A percentile compares a stretch with the other conserved stretches of the same genome.
Evolutionary conservation across 2,888 invertebrate species (phyloP).

Genomic region (Acronicta leporina): DNA sequence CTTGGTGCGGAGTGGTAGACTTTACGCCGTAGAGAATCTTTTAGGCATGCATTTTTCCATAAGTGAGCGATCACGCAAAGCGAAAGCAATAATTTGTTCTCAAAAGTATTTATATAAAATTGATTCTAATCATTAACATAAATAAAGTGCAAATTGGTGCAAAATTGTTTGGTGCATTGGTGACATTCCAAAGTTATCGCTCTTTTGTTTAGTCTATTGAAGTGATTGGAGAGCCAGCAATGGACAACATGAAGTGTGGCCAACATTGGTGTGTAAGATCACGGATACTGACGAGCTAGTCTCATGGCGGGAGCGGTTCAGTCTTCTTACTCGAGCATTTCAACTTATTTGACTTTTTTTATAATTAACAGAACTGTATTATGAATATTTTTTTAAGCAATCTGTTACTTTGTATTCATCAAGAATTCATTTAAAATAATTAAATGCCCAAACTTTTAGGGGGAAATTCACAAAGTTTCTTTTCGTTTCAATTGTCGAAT

Average conservation of each 20-base stretch:
- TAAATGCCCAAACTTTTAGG: neutral
- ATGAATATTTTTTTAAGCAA: neutral
- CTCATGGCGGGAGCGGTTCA: conserved; percentile 37
- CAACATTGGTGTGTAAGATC: conserved; percentile 25
- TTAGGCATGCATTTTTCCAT: no score
- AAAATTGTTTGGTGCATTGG: conserved; percentile 17
- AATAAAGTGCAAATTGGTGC: conserved; percentile 16
- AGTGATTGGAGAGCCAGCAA: neutral
- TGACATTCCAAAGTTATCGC: conserved; percentile 7
- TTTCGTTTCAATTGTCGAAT: neutral
- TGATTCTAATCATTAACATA: neutral
- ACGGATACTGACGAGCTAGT: conserved; percentile 41
- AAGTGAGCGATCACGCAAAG: no score
- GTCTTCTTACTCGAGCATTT: conserved; percentile 37
- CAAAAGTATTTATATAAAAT: no score
- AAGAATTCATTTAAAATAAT: no score
- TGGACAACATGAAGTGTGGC: conserved; percentile 16
- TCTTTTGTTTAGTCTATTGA: neutral
- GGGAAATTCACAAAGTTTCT: neutral
- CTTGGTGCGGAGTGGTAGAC: no score
- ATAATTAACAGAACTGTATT: neutral
- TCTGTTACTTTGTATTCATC: conserved; percentile 27
- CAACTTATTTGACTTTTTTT: conserved; percentile 1
- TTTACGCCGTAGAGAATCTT: no score
- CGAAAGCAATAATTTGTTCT: no score